A percentile compares a stretch with the other conserved stretches of the same genome.
These are phyloP conservation scores for Tetranychus piercei DNA, from an alignment of 2,888 invertebrate species.

Conservation along the genomic window DNA sequence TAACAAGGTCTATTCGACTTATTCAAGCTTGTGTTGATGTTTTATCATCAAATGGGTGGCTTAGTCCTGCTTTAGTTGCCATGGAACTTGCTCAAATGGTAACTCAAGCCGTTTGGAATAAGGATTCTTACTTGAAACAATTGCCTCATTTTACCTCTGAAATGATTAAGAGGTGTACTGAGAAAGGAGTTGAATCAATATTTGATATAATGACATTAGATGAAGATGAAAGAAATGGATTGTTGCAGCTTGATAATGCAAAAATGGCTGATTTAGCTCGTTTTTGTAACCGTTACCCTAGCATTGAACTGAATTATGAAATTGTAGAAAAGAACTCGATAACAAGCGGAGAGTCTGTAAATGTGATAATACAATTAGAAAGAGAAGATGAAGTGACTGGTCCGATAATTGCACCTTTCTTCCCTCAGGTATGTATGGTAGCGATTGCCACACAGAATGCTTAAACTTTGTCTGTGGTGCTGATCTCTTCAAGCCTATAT, in stretches of 20 bases:
- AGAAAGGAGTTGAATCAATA: constrained; percentile 76
- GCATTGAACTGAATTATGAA: constrained; percentile 64
- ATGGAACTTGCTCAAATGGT: constrained; percentile 99
- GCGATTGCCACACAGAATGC: not conserved
- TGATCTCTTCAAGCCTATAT: not conserved
- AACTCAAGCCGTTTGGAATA: constrained; percentile 99
- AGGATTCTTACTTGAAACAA: constrained; percentile 90
- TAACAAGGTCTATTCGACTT: constrained; percentile 46
- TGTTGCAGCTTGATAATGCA: constrained; percentile 47
- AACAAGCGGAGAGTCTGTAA: constrained; percentile 59
- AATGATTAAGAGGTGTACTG: constrained; percentile 70
- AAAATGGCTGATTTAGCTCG: constrained; percentile 96
- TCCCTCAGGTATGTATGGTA: constrained; percentile 55
- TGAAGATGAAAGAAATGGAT: constrained; percentile 42
- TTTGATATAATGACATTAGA: constrained; percentile 87
- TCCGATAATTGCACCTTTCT: constrained; percentile 92
- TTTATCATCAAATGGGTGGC: constrained; percentile 85
- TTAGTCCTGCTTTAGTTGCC: constrained; percentile 90
- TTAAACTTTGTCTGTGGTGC: not conserved
- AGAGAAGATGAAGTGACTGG: constrained; percentile 91
- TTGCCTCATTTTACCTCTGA: constrained; percentile 82
- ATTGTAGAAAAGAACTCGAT: constrained; percentile 54
- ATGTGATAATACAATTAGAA: constrained; percentile 74
- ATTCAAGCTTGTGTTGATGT: constrained; percentile 71
- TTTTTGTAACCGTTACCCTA: constrained; percentile 93